Base-by-base conservation (phyloP, 2,113 vertebrate species). In the Spea multiplicata region DNA sequence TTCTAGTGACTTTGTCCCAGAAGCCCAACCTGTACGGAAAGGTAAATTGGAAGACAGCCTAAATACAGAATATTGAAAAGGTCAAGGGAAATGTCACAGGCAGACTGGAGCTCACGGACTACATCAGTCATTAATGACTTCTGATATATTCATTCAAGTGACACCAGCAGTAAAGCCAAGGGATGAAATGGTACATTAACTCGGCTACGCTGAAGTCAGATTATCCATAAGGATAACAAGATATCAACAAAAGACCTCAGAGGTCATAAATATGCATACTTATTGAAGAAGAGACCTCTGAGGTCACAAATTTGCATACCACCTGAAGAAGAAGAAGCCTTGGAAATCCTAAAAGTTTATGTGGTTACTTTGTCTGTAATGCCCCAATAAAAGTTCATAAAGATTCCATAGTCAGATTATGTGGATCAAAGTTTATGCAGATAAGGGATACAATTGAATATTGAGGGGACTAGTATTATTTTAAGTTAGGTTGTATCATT, bases 31-130 rank as follows among this genome's bases (percentile, higher is more conserved):
- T 68, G 71, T 66, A 59, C 44, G 64, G 44, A 66, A 80, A 68
- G 44, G 65, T 66, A 74, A 68, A 80, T 74, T 80, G 71, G 71
- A 80, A 67, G 64, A 73, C 62, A 73, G 71, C 50, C 77, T 79
- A 79, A 66, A 73, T 57, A 73, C 71, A 74, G 71, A 73, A 74
- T 73, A 53, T 61, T 67, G 62, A 80, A 80, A 80, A 80, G 78
- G 78, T 80, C 78, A 74, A 67, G 71, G 65, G 52, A 80, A 80
- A 80, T 68, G 78, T 73, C 62, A 71, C 64, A 57, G 59, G n/a
- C 62, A 16, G 45, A 68, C 10, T 4, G 71, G 46, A 68, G 71
- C 16, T 80, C 66, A 59, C 49, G 10, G 66, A 80, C 71, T 80
- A 74, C 71, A 74, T 73, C 71, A 65, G 73, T 74, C 78, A 80